Conservation (phyloP, 2,888 invertebrate genomes). For the Microctonus hyperodae region DNA sequence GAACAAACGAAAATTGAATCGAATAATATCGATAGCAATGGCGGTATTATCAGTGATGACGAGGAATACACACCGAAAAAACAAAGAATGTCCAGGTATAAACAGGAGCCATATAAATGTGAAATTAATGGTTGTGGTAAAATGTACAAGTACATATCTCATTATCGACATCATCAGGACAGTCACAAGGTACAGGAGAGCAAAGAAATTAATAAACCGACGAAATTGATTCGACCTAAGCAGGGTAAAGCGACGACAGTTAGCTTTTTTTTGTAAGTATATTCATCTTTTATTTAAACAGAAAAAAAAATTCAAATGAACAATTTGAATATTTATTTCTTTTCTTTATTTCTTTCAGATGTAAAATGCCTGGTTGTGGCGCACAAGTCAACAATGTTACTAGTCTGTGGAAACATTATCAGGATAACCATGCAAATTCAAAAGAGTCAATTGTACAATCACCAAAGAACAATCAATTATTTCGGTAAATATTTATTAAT, state of each 20-base stretch:
- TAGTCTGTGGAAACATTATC: conserved; percentile 60
- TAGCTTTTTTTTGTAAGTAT: conserved; percentile 59
- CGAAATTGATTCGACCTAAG: conserved; percentile 50
- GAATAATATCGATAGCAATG: conserved; percentile 45
- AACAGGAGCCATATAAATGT: conserved; percentile 60
- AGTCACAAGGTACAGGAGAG: conserved; percentile 55
- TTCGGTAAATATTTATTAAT: conserved; percentile 46
- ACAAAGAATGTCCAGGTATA: conserved; percentile 60
- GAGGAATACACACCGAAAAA: conserved; percentile 62
- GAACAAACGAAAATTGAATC: conserved; percentile 49
- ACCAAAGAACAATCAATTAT: conserved; percentile 52
- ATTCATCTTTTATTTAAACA: neutral
- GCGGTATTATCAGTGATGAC: conserved; percentile 54
- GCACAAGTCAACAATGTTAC: conserved; percentile 58
- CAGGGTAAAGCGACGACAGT: conserved; percentile 57
- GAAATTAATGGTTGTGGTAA: conserved; percentile 59
- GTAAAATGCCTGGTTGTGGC: conserved; percentile 60
- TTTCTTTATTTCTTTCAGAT: conserved; percentile 42
- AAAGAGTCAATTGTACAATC: conserved; percentile 52
- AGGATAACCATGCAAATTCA: conserved; percentile 59
- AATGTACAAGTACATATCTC: conserved; percentile 61
- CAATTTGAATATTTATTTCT: neutral
- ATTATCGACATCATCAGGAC: conserved; percentile 61
- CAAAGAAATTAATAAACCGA: conserved; percentile 46
- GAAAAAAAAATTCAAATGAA: neutral